Conservation (phyloP, 2,888 invertebrate genomes). For the Dynastes grantii region DNA sequence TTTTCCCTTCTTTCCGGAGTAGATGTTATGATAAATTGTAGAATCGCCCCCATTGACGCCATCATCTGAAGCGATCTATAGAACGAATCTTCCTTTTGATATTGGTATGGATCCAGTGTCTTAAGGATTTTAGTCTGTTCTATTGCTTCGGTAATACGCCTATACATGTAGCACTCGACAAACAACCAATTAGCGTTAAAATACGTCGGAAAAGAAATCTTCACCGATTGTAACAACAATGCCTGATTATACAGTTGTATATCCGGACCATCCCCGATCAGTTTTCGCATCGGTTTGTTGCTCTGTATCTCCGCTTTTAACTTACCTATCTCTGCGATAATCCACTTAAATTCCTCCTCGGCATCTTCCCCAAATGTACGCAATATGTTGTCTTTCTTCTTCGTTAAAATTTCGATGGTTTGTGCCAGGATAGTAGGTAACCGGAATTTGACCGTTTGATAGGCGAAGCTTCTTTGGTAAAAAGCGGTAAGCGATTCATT, state of each 20-base stretch:
- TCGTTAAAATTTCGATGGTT: conserved; percentile 85
- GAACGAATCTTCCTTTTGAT: conserved; percentile 81
- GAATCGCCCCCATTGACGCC: conserved; percentile 71
- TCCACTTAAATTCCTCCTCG: conserved; percentile 79
- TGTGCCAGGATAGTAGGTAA: conserved; percentile 91
- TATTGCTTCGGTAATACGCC: conserved; percentile 79
- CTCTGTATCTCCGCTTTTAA: conserved; percentile 93
- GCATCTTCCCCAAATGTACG: conserved; percentile 72
- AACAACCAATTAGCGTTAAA: conserved; percentile 91
- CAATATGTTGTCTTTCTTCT: conserved; percentile 78
- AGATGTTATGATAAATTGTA: conserved; percentile 62
- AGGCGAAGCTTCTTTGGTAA: conserved; percentile 87
- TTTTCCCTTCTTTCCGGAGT: conserved; percentile 69
- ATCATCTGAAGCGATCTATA: conserved; percentile 72
- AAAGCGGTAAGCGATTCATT: conserved; percentile 76
- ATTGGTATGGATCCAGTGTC: conserved; percentile 84
- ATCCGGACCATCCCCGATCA: conserved; percentile 71
- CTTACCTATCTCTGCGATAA: conserved; percentile 84
- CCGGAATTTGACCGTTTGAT: conserved; percentile 86
- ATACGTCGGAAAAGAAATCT: conserved; percentile 63
- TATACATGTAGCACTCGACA: conserved; percentile 94
- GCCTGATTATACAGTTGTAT: conserved; percentile 81
- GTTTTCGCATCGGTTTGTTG: conserved; percentile 81
- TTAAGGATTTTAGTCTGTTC: conserved; percentile 76
- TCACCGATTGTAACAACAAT: conserved; percentile 69